These are phyloP conservation scores for Florisuga fusca DNA, from an alignment of 2,797 vertebrate genomes.

Conservation along the genomic window DNA sequence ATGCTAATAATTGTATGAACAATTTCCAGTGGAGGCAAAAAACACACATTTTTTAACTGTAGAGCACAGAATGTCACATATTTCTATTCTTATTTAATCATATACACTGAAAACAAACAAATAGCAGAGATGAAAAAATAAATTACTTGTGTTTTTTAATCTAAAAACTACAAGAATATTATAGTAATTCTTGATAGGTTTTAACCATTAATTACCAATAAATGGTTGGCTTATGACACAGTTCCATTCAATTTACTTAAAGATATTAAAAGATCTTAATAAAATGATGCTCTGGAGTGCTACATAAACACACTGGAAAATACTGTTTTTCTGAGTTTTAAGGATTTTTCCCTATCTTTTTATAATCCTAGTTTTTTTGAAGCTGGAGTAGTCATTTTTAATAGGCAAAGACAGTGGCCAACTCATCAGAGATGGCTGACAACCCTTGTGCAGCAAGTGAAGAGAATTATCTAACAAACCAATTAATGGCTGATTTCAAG, in stretches of 20 bases:
- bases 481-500: not conserved
- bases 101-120: not conserved
- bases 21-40: not conserved
- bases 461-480: not conserved
- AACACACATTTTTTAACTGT: not conserved
- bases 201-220: not conserved
- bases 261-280: not conserved
- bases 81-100: not conserved
- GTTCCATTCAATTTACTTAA: not conserved
- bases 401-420: not conserved
- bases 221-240: accelerated
- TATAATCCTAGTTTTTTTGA: not conserved
- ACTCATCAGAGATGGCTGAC: not conserved
- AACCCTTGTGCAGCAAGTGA: not conserved
- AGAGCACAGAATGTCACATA: not conserved
- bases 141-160: not conserved
- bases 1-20: not conserved
- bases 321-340: not conserved
- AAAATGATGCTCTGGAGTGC: not conserved
- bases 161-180: not conserved
- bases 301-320: not conserved
- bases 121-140: not conserved
- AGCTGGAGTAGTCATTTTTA: not conserved
- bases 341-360: not conserved
- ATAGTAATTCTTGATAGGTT: not conserved